A percentile compares a stretch with the other conserved stretches of the same genome.
Conservation (phyloP, 1,140 invertebrate species). For the Orius insidiosus region DNA sequence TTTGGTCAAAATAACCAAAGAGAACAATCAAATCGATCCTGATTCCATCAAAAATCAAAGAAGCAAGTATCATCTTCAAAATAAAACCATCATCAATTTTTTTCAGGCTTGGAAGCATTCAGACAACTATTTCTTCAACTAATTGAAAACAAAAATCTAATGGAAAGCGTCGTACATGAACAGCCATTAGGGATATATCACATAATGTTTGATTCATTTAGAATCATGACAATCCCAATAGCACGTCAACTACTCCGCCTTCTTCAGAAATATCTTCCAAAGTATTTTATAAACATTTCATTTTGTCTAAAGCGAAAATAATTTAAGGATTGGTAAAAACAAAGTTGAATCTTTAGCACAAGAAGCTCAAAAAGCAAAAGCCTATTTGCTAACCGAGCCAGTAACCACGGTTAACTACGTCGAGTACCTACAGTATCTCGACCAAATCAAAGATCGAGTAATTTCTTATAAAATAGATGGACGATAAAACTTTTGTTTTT, state of each 20-base stretch:
- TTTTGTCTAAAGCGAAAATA: background rate
- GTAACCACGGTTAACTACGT: constrained; percentile 46
- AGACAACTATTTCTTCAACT: constrained; percentile 39
- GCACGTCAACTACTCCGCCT: constrained; percentile 46
- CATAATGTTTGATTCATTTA: constrained; percentile 49
- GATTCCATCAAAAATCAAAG: constrained; percentile 29
- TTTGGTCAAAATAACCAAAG: constrained; percentile 47
- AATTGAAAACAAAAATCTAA: constrained; percentile 35
- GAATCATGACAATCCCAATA: constrained; percentile 44
- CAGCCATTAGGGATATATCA: constrained; percentile 47
- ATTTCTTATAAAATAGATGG: background rate
- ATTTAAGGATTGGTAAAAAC: constrained; percentile 35
- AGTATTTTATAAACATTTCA: no score
- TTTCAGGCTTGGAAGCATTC: constrained; percentile 34
- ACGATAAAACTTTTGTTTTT: constrained; percentile 10
- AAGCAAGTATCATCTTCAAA: constrained; percentile 24
- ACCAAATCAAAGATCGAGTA: constrained; percentile 30
- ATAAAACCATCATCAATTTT: background rate
- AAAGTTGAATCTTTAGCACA: constrained; percentile 37
- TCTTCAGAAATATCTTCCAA: constrained; percentile 19
- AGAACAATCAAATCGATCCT: constrained; percentile 44
- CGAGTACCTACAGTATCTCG: constrained; percentile 46
- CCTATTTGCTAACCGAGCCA: constrained; percentile 41
- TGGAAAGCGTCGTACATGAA: constrained; percentile 40
- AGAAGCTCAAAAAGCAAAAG: constrained; percentile 39